Base-by-base conservation (phyloP, 2,888 invertebrate species). In the Polydrusus tereticollis region DNA sequence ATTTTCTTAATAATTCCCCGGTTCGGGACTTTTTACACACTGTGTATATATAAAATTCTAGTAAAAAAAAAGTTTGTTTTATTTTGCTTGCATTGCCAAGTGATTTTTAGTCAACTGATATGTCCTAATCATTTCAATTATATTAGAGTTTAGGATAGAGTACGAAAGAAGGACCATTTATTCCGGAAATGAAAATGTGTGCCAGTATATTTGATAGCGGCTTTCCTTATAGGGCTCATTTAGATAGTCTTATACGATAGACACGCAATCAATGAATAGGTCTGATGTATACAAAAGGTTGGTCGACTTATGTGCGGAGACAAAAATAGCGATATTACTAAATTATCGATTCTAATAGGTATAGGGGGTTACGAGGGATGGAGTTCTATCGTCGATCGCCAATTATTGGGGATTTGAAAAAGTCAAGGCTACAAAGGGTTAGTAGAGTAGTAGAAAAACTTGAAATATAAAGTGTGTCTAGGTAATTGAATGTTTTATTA, bases 271-370 rank as follows among this genome's bases (percentile, higher is more conserved):
- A 47, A 47, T 47, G 21, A 47, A 47, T 21, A 47, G 21, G 21
- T 8, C n/a, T 47, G 21, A 47, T 55, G 23, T 38, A 41, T 45
- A 45, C 26, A 50, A 45, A 63, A 47, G 20, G 33, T 50, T 47
- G 62, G 29, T 47, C n/a, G n/a, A 62, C 29, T 21, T 63, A 20
- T 62, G 23, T 36, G 45, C 33, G 20, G 33, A 47, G 63, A 63
- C 63, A 47, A 63, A 63, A 63, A 63, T 63, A 63, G 63, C 63
- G 10, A 47, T 47, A 47, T 47, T 63, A 63, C 47, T 47, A 16
- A 63, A 16, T 5, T 63, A 63, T 63, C 29, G 63, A 63, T 63
- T 63, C 50, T 63, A 33, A 36, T 47, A 47, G 50, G 63, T 20
- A 55, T 55, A 16, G 29, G 52, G 52, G 16, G 29, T 29, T n/a